A percentile compares a stretch with the other conserved stretches of the same genome.
phyloP scores from a whole-genome alignment of 2,113 vertebrate genomes.

The Diadophis punctatus region DNA sequence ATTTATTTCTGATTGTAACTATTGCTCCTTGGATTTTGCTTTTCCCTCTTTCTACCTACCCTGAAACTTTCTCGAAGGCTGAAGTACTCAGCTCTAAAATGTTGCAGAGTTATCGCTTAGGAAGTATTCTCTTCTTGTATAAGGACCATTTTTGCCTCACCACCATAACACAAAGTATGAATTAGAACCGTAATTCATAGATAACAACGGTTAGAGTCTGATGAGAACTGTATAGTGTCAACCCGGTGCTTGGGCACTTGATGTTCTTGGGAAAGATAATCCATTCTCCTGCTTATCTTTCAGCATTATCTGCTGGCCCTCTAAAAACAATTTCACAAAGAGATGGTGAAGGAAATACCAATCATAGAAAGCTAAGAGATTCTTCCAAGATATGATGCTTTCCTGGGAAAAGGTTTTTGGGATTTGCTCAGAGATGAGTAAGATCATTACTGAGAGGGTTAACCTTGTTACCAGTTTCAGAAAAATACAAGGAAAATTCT shows the following conservation, averaged over 20 bases:
- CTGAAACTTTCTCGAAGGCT: not conserved
- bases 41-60: not conserved
- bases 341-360: conserved; percentile 30
- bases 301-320: conserved; percentile 38
- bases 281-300: conserved; percentile 41
- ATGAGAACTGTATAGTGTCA: not conserved
- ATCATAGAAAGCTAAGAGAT: not conserved
- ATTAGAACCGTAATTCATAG: not conserved
- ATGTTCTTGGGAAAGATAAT: conserved; percentile 34
- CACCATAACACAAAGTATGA: not conserved
- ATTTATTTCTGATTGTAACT: not conserved
- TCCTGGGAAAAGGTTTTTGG: conserved; percentile 31
- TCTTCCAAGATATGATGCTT: conserved; percentile 16
- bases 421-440: conserved; percentile 32
- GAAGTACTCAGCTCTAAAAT: not conserved
- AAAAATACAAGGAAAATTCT: conserved; percentile 23
- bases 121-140: not conserved
- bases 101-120: not conserved
- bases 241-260: not conserved
- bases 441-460: not conserved
- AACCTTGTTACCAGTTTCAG: conserved; percentile 18
- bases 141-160: not conserved
- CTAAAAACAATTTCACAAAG: conserved; percentile 44
- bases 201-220: not conserved
- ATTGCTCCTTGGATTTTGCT: not conserved